Evolutionary conservation across 2,888 invertebrate genomes (phyloP), one percentile per base, ranked within the genome.

Genomic region (Crossocerus cetratus): DNA sequence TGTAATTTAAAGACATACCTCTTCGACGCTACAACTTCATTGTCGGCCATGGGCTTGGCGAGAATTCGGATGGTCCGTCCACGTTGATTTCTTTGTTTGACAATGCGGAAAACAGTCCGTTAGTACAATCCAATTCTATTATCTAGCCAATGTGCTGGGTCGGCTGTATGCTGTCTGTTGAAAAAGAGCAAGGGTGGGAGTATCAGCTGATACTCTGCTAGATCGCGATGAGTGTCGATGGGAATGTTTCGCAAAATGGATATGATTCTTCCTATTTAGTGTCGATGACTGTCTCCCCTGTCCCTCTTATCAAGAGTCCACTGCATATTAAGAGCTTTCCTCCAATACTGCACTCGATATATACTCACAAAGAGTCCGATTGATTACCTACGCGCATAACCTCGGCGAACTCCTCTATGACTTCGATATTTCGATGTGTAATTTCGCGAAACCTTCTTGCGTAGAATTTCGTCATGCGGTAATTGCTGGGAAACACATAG

Each of bases 21-120:
- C 68, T 84, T 84, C 20, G 83, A 74, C 63, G 76, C 72, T 57
- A 83, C 83, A 68, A 85, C 66, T 75, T 85, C 86, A 83, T 86
- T 79, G 74, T 84, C 85, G 78, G 87, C 87, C 87, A 87, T 87
- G 72, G 67, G 81, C 56, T 70, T 74, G 13, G 32, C 16, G 44
- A 42, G 22, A 60, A 18, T 45, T 68, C 53, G 42, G 11, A 45
- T 20, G 49, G 61, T 59, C 61, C 62, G 56, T 71, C 54, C 65
- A 21, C 53, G 44, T 72, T 32, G 61, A 64, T 55, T 49, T 23
- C 71, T 79, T 72, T 73, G 69, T 14, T 79, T 75, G 69, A 68
- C 55, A 75, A 69, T 59, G 61, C 64, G 63, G 65, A 76, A 75
- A 76, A 78, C 70, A 54, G 74, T 57, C 61, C 58, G 54, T 42